Conservation (phyloP, 2,113 vertebrate species). For the Amazona vittata region DNA sequence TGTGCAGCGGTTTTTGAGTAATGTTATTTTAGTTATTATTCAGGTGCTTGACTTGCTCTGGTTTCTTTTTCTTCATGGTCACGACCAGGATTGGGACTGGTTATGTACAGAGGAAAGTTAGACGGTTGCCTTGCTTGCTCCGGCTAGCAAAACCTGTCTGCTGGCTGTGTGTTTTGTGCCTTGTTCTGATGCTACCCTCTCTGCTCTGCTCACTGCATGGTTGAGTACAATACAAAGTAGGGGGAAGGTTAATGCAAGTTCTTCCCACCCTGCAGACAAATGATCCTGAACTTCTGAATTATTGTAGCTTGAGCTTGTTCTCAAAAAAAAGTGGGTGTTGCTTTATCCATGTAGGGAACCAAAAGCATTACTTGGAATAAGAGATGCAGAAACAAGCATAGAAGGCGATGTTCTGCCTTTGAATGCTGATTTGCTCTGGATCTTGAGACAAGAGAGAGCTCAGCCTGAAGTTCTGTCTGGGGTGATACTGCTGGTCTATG, state of each 20-base stretch:
- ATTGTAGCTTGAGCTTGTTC: neutral
- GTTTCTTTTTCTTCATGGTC: neutral
- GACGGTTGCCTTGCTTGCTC: neutral
- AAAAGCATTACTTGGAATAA: neutral
- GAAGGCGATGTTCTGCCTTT: neutral
- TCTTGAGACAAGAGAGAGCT: neutral
- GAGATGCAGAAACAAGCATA: neutral
- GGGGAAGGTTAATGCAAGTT: neutral
- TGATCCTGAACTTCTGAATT: neutral
- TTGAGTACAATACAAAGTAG: neutral
- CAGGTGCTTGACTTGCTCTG: neutral
- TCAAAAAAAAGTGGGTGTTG: neutral
- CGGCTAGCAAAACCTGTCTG: neutral
- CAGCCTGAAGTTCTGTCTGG: neutral
- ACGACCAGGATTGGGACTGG: rapidly evolving
- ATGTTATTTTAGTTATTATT: neutral
- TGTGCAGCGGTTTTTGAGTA: neutral
- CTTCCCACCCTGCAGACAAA: neutral
- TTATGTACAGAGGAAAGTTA: neutral
- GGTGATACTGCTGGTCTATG: neutral
- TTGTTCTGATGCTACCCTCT: neutral
- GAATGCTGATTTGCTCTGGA: neutral
- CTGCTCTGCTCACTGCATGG: neutral
- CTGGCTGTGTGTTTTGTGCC: neutral
- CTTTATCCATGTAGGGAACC: rapidly evolving